Evolutionary conservation across 2,797 vertebrate species (phyloP).

Genomic region (Heliangelus exortis): DNA sequence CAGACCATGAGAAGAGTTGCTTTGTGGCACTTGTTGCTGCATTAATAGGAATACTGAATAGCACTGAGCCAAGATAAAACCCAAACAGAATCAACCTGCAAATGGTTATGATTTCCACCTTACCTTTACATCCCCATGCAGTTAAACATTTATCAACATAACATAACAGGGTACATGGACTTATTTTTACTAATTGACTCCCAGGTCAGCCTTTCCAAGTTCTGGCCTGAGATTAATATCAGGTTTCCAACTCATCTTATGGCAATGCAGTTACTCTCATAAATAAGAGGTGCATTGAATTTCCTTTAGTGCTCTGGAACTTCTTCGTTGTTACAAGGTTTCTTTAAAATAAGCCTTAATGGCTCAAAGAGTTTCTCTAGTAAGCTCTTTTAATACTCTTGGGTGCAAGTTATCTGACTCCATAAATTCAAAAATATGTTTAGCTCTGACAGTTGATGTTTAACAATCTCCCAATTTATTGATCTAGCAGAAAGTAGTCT

Average conservation of each 20-base stretch:
- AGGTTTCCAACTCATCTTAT: fast-evolving
- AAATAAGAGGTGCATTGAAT: neutral
- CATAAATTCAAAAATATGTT: neutral
- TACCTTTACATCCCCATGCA: neutral
- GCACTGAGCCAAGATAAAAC: fast-evolving
- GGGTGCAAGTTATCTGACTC: neutral
- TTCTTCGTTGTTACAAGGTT: neutral
- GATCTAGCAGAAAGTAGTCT: neutral
- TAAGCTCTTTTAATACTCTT: neutral
- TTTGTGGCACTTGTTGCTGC: fast-evolving
- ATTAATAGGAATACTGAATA: neutral
- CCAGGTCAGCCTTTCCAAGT: neutral
- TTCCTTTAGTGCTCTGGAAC: neutral
- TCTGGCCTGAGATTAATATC: neutral
- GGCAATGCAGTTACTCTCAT: neutral
- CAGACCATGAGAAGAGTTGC: neutral
- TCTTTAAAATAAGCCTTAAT: neutral
- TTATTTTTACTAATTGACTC: neutral
- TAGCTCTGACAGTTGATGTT: neutral
- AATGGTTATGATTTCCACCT: neutral
- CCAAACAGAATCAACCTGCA: neutral
- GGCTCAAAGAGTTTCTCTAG: neutral
- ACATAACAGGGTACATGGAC: neutral
- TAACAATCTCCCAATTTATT: neutral
- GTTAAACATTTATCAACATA: neutral